Percentiles rank a stretch among this genome's conserved stretches.
phyloP scores from a whole-genome alignment of 37 sponge, comb jelly and placozoan species.

The Petrosia ficiformis region DNA sequence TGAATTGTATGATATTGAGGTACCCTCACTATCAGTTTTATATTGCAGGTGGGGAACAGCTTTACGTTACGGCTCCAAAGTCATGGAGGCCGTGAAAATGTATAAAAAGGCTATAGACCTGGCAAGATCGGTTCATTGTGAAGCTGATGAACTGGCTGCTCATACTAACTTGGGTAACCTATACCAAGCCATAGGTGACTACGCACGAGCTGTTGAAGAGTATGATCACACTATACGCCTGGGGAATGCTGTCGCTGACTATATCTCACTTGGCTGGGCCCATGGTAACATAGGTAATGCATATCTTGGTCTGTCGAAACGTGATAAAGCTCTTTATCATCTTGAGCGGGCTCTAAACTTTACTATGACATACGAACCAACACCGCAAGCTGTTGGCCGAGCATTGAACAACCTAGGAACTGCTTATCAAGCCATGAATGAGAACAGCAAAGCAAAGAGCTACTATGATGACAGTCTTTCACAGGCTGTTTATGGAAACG shows the following conservation, averaged over 20 bases:
- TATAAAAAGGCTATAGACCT: constrained; percentile 35
- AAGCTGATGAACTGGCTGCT: constrained; percentile 47
- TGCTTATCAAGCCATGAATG: constrained; percentile 51
- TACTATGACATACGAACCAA: constrained; percentile 40
- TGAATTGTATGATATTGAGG: constrained; percentile 4
- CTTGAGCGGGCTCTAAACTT: constrained; percentile 39
- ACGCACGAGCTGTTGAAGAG: constrained; percentile 37
- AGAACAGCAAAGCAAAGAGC: constrained; percentile 45
- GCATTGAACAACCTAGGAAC: constrained; percentile 71
- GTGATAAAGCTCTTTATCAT: constrained; percentile 55
- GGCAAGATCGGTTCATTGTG: neutral
- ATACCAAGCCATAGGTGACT: constrained; percentile 53
- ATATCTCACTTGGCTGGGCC: constrained; percentile 55
- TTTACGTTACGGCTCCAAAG: constrained; percentile 29
- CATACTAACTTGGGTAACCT: constrained; percentile 59
- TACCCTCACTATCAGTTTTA: constrained; percentile 30
- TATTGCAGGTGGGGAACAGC: constrained; percentile 30
- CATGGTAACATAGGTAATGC: constrained; percentile 81
- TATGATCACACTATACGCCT: constrained; percentile 36
- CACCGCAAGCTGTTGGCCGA: constrained; percentile 57
- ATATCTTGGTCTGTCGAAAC: constrained; percentile 43
- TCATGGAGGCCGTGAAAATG: constrained; percentile 48
- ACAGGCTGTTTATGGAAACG: constrained; percentile 69
- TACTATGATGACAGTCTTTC: constrained; percentile 64
- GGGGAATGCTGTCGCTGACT: constrained; percentile 40